A percentile compares a stretch with the other conserved stretches of the same genome.
Evolutionary conservation across 2,113 vertebrate genomes (phyloP).

Genomic region (Lagopus leucura): DNA sequence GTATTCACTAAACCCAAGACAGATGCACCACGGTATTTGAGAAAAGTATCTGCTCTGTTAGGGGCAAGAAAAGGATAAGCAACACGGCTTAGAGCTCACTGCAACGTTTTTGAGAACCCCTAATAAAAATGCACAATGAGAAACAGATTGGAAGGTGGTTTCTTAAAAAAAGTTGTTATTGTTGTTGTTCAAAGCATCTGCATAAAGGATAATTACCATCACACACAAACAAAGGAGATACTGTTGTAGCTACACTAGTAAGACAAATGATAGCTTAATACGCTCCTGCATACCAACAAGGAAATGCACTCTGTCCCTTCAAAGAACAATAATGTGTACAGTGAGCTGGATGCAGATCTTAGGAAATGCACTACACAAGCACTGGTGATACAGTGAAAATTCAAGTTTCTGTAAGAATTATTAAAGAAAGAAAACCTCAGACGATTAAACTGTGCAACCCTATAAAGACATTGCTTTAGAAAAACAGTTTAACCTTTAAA

Average conservation of each 20-base stretch:
- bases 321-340: not conserved
- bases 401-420: not conserved
- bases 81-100: accelerated
- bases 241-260: not conserved
- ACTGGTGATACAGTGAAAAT: not conserved
- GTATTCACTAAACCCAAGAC: not conserved
- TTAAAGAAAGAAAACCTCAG: constrained; percentile 53
- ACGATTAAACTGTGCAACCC: not conserved
- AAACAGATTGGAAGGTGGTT: not conserved
- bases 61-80: not conserved
- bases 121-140: not conserved
- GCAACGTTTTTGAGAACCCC: not conserved
- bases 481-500: constrained; percentile 58
- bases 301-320: not conserved
- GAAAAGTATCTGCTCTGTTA: not conserved
- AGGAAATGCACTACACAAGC: not conserved
- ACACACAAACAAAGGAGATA: not conserved
- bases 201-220: not conserved
- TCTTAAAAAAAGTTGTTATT: not conserved
- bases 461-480: not conserved
- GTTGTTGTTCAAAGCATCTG: not conserved
- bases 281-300: not conserved
- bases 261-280: not conserved
- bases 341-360: not conserved
- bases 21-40: not conserved